Evolutionary conservation across 2,888 invertebrate species (phyloP), one percentile per base, ranked within the genome.

Genomic region (Cosmopolites sordidus): DNA sequence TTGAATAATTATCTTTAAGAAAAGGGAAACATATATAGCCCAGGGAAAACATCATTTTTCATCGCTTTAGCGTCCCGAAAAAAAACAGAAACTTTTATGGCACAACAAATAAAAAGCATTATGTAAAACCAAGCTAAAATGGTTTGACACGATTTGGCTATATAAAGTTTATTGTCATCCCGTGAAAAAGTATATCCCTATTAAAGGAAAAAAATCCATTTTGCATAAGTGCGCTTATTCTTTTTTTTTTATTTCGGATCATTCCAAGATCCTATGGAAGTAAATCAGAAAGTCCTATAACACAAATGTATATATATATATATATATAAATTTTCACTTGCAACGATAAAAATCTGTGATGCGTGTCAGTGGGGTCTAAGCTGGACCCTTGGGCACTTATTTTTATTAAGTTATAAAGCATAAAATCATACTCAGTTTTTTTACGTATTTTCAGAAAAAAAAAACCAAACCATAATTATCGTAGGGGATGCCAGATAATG

Each of bases 401-500:
- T 56, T 51, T 51, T 53, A 59, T 54, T 56, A 51, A 57, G 59
- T 58, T 43, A 53, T 54, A 51, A 40, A 58, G 58, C 64, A 59
- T 60, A 51, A 64, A 64, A 64, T 62, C 61, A 57, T 59, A 59
- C 59, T 61, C 47, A 9, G 38, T 48, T 53, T 51, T 53, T 50
- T 53, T 49, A 39, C 37, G 46, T 43, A 29, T 47, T 54, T 51
- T 45, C 39, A 42, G 22, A 53, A 48, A 56, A 55, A 50, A 33
- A 4, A 33, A 6, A 17, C n/a, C 38, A 37, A 42, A 49, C 40
- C 29, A 48, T 58, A 58, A 54, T 58, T 54, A 17, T 17, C 33
- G 11, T 33, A 33, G 43, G 33, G 52, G 48, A 47, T 51, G 43
- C 22, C 33, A 51, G 38, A 46, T 39, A 44, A 49, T 51, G 27